A percentile compares a stretch with the other conserved stretches of the same genome.
phyloP scores from a whole-genome alignment of 2,888 invertebrate species.

The Mamestra brassicae region DNA sequence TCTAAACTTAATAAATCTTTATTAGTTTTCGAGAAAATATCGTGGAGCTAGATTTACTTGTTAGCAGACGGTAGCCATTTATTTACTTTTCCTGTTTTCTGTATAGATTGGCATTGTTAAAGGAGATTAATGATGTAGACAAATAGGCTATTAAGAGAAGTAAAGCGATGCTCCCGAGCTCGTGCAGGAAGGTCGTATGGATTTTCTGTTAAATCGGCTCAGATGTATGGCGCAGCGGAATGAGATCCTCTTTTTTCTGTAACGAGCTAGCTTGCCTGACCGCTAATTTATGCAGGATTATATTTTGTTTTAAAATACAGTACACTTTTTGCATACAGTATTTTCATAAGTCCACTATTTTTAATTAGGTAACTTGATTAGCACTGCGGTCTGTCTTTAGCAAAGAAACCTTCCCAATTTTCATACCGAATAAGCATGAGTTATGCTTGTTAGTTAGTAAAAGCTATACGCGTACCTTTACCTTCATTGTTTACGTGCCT shows the following conservation, averaged over 20 bases:
- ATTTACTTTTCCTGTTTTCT: constrained; percentile 36
- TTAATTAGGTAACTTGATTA: constrained; percentile 45
- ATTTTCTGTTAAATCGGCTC: constrained; percentile 35
- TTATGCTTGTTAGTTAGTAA: constrained; percentile 19
- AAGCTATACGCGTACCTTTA: constrained; percentile 16
- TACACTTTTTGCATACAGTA: neutral
- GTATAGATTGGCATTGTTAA: constrained; percentile 47
- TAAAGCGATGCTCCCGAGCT: constrained; percentile 20
- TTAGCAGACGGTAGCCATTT: constrained; percentile 25
- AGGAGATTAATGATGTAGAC: constrained; percentile 58
- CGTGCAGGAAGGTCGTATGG: constrained; percentile 26
- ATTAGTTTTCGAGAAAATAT: constrained; percentile 33
- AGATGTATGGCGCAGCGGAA: constrained; percentile 20
- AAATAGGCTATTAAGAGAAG: constrained; percentile 59
- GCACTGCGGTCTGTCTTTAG: constrained; percentile 14
- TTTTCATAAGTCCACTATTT: constrained; percentile 18
- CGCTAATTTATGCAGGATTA: constrained; percentile 27
- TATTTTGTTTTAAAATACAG: constrained; percentile 26
- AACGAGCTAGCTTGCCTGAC: constrained; percentile 21
- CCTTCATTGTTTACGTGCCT: constrained; percentile 11
- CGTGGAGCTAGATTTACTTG: constrained; percentile 11
- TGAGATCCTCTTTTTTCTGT: constrained; percentile 23
- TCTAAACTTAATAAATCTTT: constrained; percentile 24
- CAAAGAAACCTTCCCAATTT: constrained; percentile 25
- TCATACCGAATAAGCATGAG: constrained; percentile 16